Evolutionary conservation across 2,113 vertebrate species (phyloP), one percentile per base, ranked within the genome.

Genomic region (Pogonocichla stellata): DNA sequence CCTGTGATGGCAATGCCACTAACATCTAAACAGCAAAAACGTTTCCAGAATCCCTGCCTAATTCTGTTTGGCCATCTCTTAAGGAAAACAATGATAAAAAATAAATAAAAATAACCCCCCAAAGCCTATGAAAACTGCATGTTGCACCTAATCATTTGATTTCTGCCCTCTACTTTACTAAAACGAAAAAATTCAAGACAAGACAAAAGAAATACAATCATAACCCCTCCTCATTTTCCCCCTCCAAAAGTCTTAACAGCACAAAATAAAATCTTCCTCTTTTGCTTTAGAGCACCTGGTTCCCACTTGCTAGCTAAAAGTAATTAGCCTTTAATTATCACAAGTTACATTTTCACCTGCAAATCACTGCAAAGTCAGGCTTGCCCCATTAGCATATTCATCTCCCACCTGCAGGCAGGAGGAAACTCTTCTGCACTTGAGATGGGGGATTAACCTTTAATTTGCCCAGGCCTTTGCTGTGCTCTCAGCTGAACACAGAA

Each of bases 291-390:
- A 97, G 88, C 94, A 98, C 95, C 97, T 97, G 95, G 70, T 70
- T 96, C 94, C 92, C 92, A 94, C 90, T 96, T 97, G 93, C 87
- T 92, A 75, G 84, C 83, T 97, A 90, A 95, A 47, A 62, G 95
- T 97, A 98, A 98, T 98, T 98, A 98, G 88, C 91, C 97, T 97
- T 98, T 96, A 98, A 97, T 98, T 98, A 98, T 93, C 93, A 97
- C 89, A 94, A 96, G 95, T 97, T 98, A 96, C 74, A 96, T 97
- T 98, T 98, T 98, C 96, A 97, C 95, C 93, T 96, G 95, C 70
- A 97, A 95, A 97, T 96, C 92, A 57, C 88, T 87, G 65, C 83
- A 84, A 82, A 92, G 93, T 94, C 94, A 95, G 90, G 75, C 71
- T 96, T 88, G 61, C 93, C 19, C 70, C 86, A 90, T 98, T 98